phyloP scores from a whole-genome alignment of 2,888 invertebrate genomes.

The Parthenolecanium corni region DNA sequence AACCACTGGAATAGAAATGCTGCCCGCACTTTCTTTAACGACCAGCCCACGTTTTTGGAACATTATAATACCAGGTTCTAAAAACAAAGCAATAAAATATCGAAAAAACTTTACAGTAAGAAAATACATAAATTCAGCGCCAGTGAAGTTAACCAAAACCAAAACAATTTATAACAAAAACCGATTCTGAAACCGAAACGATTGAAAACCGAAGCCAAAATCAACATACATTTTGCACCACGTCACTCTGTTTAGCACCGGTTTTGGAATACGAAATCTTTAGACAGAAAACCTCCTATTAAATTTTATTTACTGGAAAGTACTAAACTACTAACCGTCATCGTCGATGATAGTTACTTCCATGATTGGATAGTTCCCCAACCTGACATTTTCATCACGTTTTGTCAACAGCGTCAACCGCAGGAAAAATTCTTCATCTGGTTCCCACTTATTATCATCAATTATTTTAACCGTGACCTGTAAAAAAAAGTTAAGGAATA shows the following conservation, averaged over 20 bases:
- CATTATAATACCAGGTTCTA: slow-evolving; percentile 46
- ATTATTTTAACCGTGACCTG: slow-evolving; percentile 43
- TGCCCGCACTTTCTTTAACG: slow-evolving; percentile 45
- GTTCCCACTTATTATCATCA: slow-evolving; percentile 49
- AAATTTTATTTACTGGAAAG: not conserved
- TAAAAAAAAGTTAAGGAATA: not conserved
- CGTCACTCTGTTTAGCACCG: too few species aligned
- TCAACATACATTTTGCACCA: too few species aligned
- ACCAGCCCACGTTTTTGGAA: slow-evolving; percentile 46
- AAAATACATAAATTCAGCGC: not conserved
- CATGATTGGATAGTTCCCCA: slow-evolving; percentile 46
- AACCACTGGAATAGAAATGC: slow-evolving; percentile 41
- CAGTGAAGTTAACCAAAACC: too few species aligned
- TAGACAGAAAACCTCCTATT: not conserved
- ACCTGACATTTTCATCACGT: slow-evolving; percentile 37
- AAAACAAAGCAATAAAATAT: slow-evolving; percentile 13
- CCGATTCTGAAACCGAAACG: too few species aligned
- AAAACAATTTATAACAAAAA: too few species aligned
- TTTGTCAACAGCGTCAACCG: slow-evolving; percentile 39
- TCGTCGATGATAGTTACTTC: slow-evolving; percentile 49
- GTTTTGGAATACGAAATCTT: not conserved
- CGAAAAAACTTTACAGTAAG: not conserved
- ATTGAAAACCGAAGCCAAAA: too few species aligned
- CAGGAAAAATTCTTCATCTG: slow-evolving; percentile 50
- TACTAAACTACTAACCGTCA: slow-evolving; percentile 44